Base-by-base conservation (phyloP, 2,113 vertebrate genomes). In the Trinectes maculatus region DNA sequence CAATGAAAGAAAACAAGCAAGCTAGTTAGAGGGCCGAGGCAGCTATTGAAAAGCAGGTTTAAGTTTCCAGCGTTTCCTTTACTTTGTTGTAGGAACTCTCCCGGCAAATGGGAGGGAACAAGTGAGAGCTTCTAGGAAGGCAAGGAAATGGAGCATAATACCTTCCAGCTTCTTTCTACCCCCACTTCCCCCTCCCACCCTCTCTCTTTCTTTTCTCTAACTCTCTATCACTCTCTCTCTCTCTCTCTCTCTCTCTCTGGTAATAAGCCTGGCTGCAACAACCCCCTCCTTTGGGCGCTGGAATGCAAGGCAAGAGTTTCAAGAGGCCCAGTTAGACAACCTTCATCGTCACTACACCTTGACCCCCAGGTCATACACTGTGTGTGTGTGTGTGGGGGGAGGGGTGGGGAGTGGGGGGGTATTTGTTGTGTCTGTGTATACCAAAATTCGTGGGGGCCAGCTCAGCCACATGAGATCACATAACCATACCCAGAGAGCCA, bases 281-380 rank as follows among this genome's bases (percentile, higher is more conserved):
- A 82, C 81, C 89, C 92, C 95, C 92, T 94, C 93, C 93, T 89
- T 91, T 46, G 90, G 92, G 93, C 92, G 90, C 91, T 94, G 96
- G 96, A 98, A 98, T 98, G 96, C 90, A 93, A 95, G 87, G 92
- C 93, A 92, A 93, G 91, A 93, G 92, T 94, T 93, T 91, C 89
- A 87, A 94, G 96, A 94, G 96, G 95, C 96, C 95, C 96, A 87
- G 94, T 92, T 93, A 94, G 93, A 95, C 93, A 92, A 93, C 93
- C 94, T 93, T 95, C 93, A 93, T 93, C 95, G 95, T 97, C 95
- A 95, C 94, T 96, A 96, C 96, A 95, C 95, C 94, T 92, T 95
- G 96, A 98, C 96, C 96, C 92, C 51, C 22, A 71, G 95, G 96
- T 97, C 96, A 96, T 78, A 87, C 90, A 82, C 83, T 90, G 54